These are phyloP conservation scores for Drosophila multiciliata DNA, from an alignment of 2,888 invertebrate species.

Conservation along the genomic window DNA sequence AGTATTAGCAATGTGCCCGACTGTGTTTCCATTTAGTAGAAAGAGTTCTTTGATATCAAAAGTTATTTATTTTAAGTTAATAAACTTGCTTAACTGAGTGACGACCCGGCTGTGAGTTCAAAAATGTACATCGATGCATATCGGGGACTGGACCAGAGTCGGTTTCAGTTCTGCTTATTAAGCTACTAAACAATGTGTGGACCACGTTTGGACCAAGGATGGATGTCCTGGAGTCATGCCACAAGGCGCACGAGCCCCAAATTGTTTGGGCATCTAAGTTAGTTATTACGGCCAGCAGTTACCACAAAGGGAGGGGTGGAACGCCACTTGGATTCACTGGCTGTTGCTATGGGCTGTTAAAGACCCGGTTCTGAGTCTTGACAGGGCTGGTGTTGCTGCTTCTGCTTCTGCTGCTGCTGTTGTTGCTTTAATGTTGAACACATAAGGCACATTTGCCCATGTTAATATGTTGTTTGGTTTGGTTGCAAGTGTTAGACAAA, in stretches of 20 bases:
- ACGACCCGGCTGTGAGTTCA: slow-evolving; percentile 12
- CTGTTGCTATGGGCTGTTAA: slow-evolving; percentile 72
- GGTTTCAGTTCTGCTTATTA: not conserved
- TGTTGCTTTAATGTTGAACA: slow-evolving; percentile 49
- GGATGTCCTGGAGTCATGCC: slow-evolving; percentile 14
- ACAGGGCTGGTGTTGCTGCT: not conserved
- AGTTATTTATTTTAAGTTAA: not conserved
- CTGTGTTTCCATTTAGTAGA: not conserved
- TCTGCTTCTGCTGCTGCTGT: not conserved
- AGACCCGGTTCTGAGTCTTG: slow-evolving; percentile 55
- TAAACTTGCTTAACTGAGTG: not conserved
- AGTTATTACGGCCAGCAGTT: slow-evolving; percentile 65
- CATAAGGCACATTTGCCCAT: slow-evolving; percentile 53
- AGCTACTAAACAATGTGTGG: not conserved
- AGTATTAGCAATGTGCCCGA: not conserved
- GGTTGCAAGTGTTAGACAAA: slow-evolving; percentile 26
- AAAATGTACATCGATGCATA: slow-evolving; percentile 29
- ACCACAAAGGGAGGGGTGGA: not conserved
- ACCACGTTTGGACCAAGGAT: not conserved
- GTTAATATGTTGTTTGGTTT: slow-evolving; percentile 27
- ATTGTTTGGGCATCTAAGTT: slow-evolving; percentile 73
- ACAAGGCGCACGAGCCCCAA: slow-evolving; percentile 72
- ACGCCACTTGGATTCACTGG: slow-evolving; percentile 40
- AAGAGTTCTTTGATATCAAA: not conserved
- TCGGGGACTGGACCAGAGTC: slow-evolving; percentile 42